phyloP scores from a whole-genome alignment of 2,113 vertebrate species.

The Carlito syrichta region DNA sequence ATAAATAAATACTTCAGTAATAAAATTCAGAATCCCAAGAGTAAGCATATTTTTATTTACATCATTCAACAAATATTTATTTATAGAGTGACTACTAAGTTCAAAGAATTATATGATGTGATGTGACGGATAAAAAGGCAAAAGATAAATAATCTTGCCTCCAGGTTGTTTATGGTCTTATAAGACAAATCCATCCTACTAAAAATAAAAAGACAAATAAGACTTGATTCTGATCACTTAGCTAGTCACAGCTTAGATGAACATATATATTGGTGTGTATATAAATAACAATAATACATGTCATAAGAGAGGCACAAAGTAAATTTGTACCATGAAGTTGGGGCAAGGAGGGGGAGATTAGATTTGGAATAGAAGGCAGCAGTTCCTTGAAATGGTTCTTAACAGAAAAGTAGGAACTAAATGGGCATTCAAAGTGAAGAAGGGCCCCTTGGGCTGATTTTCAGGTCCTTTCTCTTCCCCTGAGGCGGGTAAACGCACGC shows the following conservation, averaged over 20 bases:
- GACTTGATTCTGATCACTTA: neutral
- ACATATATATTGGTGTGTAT: neutral
- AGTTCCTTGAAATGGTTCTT: neutral
- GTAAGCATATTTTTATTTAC: slow-evolving; percentile 48
- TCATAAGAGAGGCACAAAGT: neutral
- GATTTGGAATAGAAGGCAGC: neutral
- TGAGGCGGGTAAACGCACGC: neutral
- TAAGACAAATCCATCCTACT: neutral
- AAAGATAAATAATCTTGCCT: slow-evolving; percentile 43
- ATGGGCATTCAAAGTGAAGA: neutral
- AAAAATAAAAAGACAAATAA: slow-evolving; percentile 27
- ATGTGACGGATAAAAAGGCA: slow-evolving; percentile 10
- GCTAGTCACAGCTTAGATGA: neutral
- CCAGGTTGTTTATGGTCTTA: slow-evolving; percentile 8
- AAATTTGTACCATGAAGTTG: neutral
- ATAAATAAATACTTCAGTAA: slow-evolving; percentile 42
- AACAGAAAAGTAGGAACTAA: neutral
- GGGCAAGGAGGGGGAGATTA: neutral
- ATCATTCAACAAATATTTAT: slow-evolving; percentile 41
- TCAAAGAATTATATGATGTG: neutral
- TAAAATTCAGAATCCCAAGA: slow-evolving; percentile 23
- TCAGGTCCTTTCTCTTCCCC: neutral
- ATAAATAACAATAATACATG: neutral
- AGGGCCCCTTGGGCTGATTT: neutral
- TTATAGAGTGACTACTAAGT: slow-evolving; percentile 20